phyloP scores from a whole-genome alignment of 2,113 vertebrate species.

The Lepidothrix coronata region DNA sequence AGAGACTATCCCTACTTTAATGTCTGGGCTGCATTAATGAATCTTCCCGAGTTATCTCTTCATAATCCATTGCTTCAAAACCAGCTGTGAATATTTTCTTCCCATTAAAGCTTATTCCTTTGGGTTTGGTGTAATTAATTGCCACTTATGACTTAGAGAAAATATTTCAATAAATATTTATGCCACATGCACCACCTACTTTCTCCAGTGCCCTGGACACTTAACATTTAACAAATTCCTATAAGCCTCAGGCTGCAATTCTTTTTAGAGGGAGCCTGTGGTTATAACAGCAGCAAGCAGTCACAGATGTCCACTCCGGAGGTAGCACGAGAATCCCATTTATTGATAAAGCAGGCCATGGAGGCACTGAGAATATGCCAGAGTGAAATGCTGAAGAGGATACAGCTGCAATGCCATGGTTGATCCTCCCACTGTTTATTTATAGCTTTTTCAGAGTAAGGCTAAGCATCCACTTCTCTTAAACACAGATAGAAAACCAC shows the following conservation, averaged over 20 bases:
- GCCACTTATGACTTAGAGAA: slow-evolving; percentile 50
- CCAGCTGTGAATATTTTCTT: slow-evolving; percentile 45
- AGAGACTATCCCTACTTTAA: background rate
- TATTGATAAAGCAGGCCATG: background rate
- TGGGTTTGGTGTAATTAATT: slow-evolving; percentile 55
- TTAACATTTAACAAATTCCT: slow-evolving; percentile 8
- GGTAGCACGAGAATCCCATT: background rate
- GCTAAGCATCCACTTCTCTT: background rate
- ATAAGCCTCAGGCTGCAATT: background rate
- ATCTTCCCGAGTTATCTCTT: background rate
- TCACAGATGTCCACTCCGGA: background rate
- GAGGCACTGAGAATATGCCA: background rate
- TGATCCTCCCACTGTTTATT: background rate
- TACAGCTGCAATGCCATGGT: background rate
- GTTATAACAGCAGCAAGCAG: background rate
- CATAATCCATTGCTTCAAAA: slow-evolving; percentile 10
- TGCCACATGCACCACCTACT: slow-evolving; percentile 23
- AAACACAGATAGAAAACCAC: background rate
- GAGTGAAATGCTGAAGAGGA: background rate
- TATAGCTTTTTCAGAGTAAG: background rate
- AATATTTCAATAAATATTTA: slow-evolving; percentile 64
- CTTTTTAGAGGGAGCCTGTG: background rate
- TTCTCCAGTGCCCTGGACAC: background rate
- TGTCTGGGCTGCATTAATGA: background rate
- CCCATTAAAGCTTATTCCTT: slow-evolving; percentile 40